Percentiles rank a stretch among this genome's conserved stretches.
phyloP scores from a whole-genome alignment of 2,797 vertebrate genomes.

The Sandelia bainsii region DNA sequence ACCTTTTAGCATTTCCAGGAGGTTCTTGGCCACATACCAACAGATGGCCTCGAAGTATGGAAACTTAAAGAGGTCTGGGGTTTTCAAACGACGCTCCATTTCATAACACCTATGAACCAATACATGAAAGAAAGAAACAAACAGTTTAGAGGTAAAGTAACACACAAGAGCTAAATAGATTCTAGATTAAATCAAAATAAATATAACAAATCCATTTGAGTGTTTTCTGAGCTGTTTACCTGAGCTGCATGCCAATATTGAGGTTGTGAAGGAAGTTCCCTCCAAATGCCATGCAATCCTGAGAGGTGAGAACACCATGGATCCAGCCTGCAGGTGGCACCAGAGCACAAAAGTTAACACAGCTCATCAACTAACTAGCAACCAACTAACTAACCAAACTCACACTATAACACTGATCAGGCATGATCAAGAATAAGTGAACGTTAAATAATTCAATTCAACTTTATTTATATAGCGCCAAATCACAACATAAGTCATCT shows the following conservation, averaged over 20 bases:
- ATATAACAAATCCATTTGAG: background rate
- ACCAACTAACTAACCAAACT: background rate
- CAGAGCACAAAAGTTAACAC: constrained; percentile 46
- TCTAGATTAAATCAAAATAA: background rate
- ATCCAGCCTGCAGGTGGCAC: constrained; percentile 93
- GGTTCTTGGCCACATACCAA: constrained; percentile 99
- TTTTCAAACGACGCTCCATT: constrained; percentile 99
- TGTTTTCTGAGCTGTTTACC: constrained; percentile 79
- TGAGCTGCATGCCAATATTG: constrained; percentile 99
- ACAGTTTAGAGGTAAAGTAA: background rate
- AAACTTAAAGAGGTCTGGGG: constrained; percentile 99
- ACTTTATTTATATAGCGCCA: too few species aligned
- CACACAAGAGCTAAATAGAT: fast-evolving
- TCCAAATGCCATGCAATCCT: constrained; percentile 99
- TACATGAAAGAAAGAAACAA: background rate
- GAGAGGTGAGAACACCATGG: constrained; percentile 98
- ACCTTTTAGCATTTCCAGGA: constrained; percentile 98
- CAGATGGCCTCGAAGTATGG: constrained; percentile 99
- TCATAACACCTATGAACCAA: constrained; percentile 92
- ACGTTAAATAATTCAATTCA: too few species aligned
- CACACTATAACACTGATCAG: background rate
- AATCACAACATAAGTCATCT: too few species aligned
- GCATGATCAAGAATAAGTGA: background rate
- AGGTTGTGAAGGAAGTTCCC: constrained; percentile 99
- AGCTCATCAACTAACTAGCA: background rate